Conservation (phyloP, 2,797 vertebrate species). For the Lycodopsis pacificus region DNA sequence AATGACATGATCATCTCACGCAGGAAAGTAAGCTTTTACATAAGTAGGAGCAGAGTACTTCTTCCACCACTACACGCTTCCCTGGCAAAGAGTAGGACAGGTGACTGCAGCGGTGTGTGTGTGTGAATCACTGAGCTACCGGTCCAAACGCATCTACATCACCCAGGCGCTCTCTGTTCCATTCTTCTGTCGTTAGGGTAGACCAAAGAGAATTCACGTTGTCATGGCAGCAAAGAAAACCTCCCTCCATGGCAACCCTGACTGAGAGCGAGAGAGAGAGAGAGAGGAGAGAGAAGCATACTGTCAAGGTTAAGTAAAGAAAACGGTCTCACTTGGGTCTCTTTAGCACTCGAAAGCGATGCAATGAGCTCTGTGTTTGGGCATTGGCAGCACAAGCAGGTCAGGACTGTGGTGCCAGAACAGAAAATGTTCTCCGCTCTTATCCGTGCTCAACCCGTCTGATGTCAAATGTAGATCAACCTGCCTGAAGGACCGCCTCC, state of each 20-base stretch:
- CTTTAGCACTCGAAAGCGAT: neutral
- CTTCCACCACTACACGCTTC: neutral
- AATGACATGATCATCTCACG: neutral
- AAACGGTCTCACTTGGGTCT: conserved; percentile 24
- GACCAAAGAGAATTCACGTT: conserved; percentile 68
- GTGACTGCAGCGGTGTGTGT: conserved; percentile 20
- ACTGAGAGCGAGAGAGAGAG: conserved; percentile 31
- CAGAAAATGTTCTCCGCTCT: neutral
- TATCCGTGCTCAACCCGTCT: neutral
- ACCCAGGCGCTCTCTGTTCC: conserved; percentile 34
- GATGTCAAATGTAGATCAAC: no score
- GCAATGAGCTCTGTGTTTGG: neutral
- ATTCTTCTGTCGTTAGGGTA: conserved; percentile 60
- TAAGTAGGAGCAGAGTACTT: neutral
- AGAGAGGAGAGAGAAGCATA: neutral
- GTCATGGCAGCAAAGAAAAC: conserved; percentile 78
- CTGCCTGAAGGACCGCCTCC: neutral
- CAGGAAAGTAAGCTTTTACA: conserved; percentile 1
- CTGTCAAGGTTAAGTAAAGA: conserved; percentile 40
- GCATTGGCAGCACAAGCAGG: conserved; percentile 4
- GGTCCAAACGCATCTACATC: conserved; percentile 46
- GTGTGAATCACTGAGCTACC: conserved; percentile 41
- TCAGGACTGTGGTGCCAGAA: neutral
- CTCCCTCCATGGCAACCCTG: conserved; percentile 71
- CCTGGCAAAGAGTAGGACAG: conserved; percentile 10